phyloP scores from a whole-genome alignment of 2,888 invertebrate genomes.

The Tipula confusa region DNA sequence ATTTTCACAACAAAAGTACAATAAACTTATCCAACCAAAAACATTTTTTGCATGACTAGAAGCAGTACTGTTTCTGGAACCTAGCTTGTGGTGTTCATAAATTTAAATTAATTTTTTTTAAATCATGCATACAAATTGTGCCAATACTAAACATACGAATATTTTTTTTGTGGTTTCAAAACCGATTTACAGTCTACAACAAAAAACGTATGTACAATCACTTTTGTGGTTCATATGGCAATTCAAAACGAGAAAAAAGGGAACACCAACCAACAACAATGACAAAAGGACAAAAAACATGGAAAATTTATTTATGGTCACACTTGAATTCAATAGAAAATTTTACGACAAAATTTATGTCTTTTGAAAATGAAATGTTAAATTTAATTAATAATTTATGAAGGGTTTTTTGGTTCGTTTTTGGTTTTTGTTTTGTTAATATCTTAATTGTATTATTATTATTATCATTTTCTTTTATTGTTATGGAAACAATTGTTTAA shows the following conservation, averaged over 20 bases:
- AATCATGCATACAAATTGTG: too few species aligned
- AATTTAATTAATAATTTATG: constrained; percentile 6
- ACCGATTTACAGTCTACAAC: not conserved
- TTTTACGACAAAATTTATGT: not conserved
- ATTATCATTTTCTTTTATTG: too few species aligned
- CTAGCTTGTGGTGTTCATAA: too few species aligned
- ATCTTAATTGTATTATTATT: not conserved
- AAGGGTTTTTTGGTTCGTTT: too few species aligned
- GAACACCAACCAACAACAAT: not conserved
- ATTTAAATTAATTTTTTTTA: too few species aligned
- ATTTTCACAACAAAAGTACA: too few species aligned
- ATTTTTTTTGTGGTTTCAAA: not conserved
- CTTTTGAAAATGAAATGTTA: not conserved
- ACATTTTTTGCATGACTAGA: too few species aligned
- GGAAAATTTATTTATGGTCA: not conserved
- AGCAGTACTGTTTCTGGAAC: too few species aligned
- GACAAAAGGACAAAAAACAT: not conserved
- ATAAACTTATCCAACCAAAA: too few species aligned
- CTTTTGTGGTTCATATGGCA: not conserved
- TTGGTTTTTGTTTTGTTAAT: too few species aligned
- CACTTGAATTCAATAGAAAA: not conserved
- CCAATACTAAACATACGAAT: too few species aligned
- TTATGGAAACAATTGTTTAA: not conserved
- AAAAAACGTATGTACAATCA: not conserved
- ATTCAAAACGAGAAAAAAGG: not conserved